Evolutionary conservation across 1,140 invertebrate genomes (phyloP).

Genomic region (Brachionus manjavacas): DNA sequence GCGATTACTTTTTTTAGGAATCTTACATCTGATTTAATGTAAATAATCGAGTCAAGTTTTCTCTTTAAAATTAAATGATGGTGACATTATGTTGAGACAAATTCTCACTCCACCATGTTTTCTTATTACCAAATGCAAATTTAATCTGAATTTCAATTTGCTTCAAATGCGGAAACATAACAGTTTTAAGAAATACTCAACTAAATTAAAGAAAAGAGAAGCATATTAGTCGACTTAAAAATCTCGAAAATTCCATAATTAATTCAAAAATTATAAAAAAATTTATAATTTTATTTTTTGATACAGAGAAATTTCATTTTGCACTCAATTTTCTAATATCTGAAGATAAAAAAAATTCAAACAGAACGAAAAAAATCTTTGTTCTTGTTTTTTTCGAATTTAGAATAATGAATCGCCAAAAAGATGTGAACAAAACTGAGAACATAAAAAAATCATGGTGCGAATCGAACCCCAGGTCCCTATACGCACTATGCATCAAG

Average conservation of each 20-base stretch:
- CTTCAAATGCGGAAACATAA: neutral
- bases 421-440: neutral
- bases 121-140: neutral
- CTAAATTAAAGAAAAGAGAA: neutral
- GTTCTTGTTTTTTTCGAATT: neutral
- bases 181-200: neutral
- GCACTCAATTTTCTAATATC: neutral
- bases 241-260: neutral
- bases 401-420: neutral
- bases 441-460: neutral
- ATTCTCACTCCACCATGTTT: neutral
- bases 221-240: neutral
- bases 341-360: neutral
- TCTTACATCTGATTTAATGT: neutral
- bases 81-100: neutral
- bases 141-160: neutral
- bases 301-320: neutral
- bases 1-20: neutral
- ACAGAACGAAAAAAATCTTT: neutral
- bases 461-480: neutral
- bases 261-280: neutral
- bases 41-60: neutral
- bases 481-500: neutral
- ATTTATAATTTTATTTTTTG: neutral
- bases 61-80: too few relatives aligned